These are phyloP conservation scores for Melanogrammus aeglefinus DNA, from an alignment of 2,797 vertebrate genomes.

Conservation along the genomic window DNA sequence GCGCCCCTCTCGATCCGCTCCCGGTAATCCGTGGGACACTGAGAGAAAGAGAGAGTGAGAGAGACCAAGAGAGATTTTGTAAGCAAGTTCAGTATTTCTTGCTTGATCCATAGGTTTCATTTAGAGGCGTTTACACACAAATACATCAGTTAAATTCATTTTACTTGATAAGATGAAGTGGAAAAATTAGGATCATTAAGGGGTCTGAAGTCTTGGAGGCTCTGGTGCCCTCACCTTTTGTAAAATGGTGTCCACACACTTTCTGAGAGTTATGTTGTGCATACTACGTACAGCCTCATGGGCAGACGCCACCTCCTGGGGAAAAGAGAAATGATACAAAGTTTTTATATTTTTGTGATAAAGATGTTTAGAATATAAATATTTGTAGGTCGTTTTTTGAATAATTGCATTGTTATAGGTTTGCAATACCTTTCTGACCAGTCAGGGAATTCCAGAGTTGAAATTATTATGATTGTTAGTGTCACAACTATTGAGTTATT, in stretches of 20 bases:
- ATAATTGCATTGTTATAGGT: not conserved
- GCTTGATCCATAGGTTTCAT: too few relatives aligned
- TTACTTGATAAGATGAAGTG: too few relatives aligned
- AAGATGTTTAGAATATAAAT: not conserved
- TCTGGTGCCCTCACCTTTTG: slow-evolving; percentile 79
- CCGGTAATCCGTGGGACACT: slow-evolving; percentile 88
- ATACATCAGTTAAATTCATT: not conserved
- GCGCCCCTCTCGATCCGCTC: slow-evolving; percentile 84
- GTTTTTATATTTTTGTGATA: not conserved
- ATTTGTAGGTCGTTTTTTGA: not conserved
- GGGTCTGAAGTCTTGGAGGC: not conserved
- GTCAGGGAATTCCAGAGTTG: not conserved
- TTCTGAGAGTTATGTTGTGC: slow-evolving; percentile 83
- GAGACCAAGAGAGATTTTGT: not conserved
- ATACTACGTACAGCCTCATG: slow-evolving; percentile 77
- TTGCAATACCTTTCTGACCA: not conserved
- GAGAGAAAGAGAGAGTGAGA: slow-evolving; percentile 26
- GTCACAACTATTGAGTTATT: not conserved
- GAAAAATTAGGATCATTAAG: not conserved
- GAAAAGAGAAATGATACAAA: slow-evolving; percentile 20
- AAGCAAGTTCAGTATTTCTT: too few relatives aligned
- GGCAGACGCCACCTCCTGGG: slow-evolving; percentile 83
- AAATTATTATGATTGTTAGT: not conserved
- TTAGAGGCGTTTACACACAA: too few relatives aligned
- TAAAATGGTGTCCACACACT: slow-evolving; percentile 89